These are phyloP conservation scores for Cololabis saira DNA, from an alignment of 2,113 vertebrate species.

Conservation along the genomic window DNA sequence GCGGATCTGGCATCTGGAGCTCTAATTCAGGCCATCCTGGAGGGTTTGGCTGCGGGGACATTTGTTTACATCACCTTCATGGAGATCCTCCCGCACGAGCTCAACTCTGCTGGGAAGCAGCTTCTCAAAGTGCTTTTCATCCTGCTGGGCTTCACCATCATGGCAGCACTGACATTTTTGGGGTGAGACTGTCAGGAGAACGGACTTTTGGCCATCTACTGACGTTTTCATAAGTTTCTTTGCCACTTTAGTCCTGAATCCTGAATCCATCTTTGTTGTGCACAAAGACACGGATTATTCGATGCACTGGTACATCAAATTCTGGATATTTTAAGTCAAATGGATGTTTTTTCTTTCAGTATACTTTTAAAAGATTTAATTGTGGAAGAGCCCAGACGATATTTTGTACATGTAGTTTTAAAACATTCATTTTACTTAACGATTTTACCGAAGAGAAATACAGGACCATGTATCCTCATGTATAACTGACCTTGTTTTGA, in stretches of 20 bases:
- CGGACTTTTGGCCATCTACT: not conserved
- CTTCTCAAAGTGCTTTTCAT: slow-evolving; percentile 88
- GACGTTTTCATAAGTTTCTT: not conserved
- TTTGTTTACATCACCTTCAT: slow-evolving; percentile 93
- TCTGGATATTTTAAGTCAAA: slow-evolving; percentile 13
- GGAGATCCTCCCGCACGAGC: slow-evolving; percentile 90
- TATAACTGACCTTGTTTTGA: slow-evolving; percentile 10
- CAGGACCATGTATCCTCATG: not conserved
- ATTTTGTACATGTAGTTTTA: not conserved
- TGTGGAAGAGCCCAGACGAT: not conserved
- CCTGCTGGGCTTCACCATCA: slow-evolving; percentile 86
- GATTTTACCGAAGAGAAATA: not conserved
- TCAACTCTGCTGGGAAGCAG: slow-evolving; percentile 82
- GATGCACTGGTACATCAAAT: not conserved
- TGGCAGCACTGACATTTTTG: slow-evolving; percentile 86
- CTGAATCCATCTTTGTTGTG: not conserved
- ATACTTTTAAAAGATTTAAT: slow-evolving; percentile 9
- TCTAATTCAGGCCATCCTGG: slow-evolving; percentile 85
- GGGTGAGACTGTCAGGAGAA: slow-evolving; percentile 71
- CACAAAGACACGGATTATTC: not conserved
- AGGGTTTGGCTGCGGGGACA: slow-evolving; percentile 88
- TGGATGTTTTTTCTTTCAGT: slow-evolving; percentile 3
- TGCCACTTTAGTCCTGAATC: not conserved
- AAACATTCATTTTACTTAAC: slow-evolving; percentile 11
- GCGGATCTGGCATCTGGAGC: slow-evolving; percentile 63